Conservation (phyloP, 2,888 invertebrate genomes). For the Cephus sareptanus region DNA sequence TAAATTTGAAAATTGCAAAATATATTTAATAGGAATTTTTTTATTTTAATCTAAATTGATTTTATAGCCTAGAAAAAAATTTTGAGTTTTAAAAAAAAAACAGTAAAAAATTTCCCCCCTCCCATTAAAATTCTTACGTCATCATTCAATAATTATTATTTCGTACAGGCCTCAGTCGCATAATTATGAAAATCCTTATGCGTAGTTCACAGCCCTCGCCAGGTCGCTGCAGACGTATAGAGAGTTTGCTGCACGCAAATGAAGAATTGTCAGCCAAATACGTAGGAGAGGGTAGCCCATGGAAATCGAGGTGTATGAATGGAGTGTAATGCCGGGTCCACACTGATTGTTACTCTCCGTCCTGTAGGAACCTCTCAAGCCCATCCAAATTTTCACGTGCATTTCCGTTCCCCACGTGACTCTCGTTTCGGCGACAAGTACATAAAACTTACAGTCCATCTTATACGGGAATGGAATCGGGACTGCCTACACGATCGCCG, state of each 20-base stretch:
- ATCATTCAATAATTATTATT: too few species aligned
- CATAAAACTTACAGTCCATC: too few species aligned
- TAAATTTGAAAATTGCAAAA: too few species aligned
- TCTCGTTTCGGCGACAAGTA: slow-evolving; percentile 35
- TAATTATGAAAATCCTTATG: too few species aligned
- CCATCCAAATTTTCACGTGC: slow-evolving; percentile 61
- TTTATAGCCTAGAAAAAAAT: background rate
- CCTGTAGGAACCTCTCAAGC: slow-evolving; percentile 48
- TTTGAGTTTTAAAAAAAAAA: too few species aligned
- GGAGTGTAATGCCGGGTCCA: slow-evolving; percentile 64
- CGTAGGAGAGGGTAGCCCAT: slow-evolving; percentile 34
- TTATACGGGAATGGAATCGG: too few species aligned
- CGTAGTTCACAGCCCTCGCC: slow-evolving; percentile 43
- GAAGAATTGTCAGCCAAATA: slow-evolving; percentile 65
- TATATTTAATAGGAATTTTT: background rate
- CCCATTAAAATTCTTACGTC: too few species aligned
- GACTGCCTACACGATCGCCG: too few species aligned
- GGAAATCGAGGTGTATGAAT: slow-evolving; percentile 55
- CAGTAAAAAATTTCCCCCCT: too few species aligned
- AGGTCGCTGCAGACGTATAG: slow-evolving; percentile 31
- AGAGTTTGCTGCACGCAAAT: slow-evolving; percentile 63
- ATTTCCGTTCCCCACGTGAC: slow-evolving; percentile 58
- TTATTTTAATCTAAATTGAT: background rate
- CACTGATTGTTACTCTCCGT: slow-evolving; percentile 61
- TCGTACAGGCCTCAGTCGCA: too few species aligned